A percentile compares a stretch with the other conserved stretches of the same genome.
Conservation (phyloP, 1,140 invertebrate genomes). For the Drosophila obscura region DNA sequence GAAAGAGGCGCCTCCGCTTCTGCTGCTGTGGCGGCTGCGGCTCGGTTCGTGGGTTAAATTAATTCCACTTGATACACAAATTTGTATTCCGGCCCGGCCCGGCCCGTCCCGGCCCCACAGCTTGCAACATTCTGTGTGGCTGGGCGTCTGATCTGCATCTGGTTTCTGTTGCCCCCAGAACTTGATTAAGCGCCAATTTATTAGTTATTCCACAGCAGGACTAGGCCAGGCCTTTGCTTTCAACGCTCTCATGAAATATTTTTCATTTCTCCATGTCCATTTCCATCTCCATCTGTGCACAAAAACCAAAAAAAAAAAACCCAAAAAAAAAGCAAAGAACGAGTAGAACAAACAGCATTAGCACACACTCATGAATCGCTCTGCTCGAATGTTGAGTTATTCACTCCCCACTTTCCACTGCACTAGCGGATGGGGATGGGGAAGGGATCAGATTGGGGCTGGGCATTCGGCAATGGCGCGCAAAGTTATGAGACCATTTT, state of each 20-base stretch:
- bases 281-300: constrained; percentile 2
- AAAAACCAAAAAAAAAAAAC: neutral
- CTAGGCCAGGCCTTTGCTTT: constrained; percentile 64
- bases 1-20: constrained; percentile 53
- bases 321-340: constrained; percentile 7
- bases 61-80: constrained; percentile 76
- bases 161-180: constrained; percentile 52
- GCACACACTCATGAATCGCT: constrained; percentile 62
- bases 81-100: constrained; percentile 34
- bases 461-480: constrained; percentile 34
- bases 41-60: constrained; percentile 52
- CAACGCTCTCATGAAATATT: constrained; percentile 74
- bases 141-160: constrained; percentile 43
- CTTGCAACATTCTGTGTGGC: constrained; percentile 45
- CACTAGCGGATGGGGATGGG: neutral
- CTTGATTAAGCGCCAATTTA: constrained; percentile 80
- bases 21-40: constrained; percentile 1
- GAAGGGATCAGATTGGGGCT: constrained; percentile 12
- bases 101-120: constrained; percentile 3
- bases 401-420: constrained; percentile 12
- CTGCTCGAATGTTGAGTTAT: constrained; percentile 43
- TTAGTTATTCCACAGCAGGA: constrained; percentile 67
- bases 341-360: constrained; percentile 50
- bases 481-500: constrained; percentile 69
- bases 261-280: constrained; percentile 49